Evolutionary conservation across 2,113 vertebrate species (phyloP), one percentile per base, ranked within the genome.

Genomic region (Camelus bactrianus): DNA sequence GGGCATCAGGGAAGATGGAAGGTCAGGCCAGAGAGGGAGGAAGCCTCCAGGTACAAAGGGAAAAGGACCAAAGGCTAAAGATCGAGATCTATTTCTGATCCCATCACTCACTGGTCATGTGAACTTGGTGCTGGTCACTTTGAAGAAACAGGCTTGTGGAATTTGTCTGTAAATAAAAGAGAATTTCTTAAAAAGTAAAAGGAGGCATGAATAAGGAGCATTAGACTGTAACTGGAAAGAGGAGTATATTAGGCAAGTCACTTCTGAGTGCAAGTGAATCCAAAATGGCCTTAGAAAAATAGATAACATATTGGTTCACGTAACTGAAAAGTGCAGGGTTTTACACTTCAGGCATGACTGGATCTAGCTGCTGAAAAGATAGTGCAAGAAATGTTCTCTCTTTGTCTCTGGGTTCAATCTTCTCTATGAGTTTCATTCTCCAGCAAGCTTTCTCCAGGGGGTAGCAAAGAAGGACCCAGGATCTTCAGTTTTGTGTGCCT

Each of bases 261-360:
- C 52, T n/a, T 79, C 19, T 4, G 2, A 82, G 69, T 22, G 14
- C 35, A 83, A 82, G 35, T 42, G 16, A 73, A 80, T 35, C 67
- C 50, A 82, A 82, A 93, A 85, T 26, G 26, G 32, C 26, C 56
- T 50, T 48, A 92, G 60, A n/a, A 86, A 79, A 95, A 83, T 20
- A 85, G 24, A 75, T 19, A 85, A 54, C 7, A 15, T 52, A 60
- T 54, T n/a, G 16, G 32, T n/a, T 85, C 54, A 76, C 15, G 9
- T 46, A 60, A 56, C 52, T 60, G 11, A 84, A 81, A 89, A 89
- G 8, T 48, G 5, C 11, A 72, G 10, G 26, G n/a, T 30, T 85
- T 72, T 60, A 17, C 42, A 35, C 58, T 38, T 72, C 26, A 26
- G 5, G 11, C 19, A 11, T 56, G 38, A 67, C 70, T 65, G 46